A percentile compares a stretch with the other conserved stretches of the same genome.
phyloP scores from a whole-genome alignment of 2,888 invertebrate species.

The Scrobipalpa atriplicella region DNA sequence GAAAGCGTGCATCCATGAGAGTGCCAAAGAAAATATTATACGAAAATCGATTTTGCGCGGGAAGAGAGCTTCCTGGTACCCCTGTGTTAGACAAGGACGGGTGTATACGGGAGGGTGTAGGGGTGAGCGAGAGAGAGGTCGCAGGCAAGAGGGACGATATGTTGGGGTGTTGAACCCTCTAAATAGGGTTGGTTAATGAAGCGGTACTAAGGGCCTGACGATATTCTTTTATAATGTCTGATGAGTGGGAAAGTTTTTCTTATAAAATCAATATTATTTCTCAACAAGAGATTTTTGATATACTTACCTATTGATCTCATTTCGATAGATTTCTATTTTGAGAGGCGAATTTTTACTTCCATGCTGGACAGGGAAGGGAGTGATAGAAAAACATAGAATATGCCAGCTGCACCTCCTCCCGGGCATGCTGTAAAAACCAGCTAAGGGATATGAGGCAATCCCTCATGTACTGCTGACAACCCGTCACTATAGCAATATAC shows the following conservation, averaged over 20 bases:
- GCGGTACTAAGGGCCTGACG: constrained; percentile 39
- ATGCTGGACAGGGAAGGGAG: too few relatives aligned
- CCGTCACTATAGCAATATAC: neutral
- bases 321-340: too few relatives aligned
- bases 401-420: neutral
- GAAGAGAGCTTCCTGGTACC: constrained; percentile 36
- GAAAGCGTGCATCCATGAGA: constrained; percentile 29
- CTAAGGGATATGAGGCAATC: neutral
- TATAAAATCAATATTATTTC: too few relatives aligned
- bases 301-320: too few relatives aligned
- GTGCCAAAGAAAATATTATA: constrained; percentile 42
- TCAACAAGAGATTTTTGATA: too few relatives aligned
- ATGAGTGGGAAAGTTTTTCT: neutral
- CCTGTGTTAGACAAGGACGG: constrained; percentile 32
- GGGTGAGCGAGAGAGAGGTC: constrained; percentile 35
- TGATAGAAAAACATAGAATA: neutral
- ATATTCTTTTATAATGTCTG: neutral
- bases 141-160: constrained; percentile 35
- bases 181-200: constrained; percentile 49
- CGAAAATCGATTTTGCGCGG: constrained; percentile 54
- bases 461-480: neutral
- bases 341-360: too few relatives aligned
- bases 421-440: too few relatives aligned
- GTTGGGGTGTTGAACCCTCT: constrained; percentile 50
- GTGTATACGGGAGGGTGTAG: constrained; percentile 37